A percentile compares a stretch with the other conserved stretches of the same genome.
Conservation (phyloP, 2,113 vertebrate genomes). For the Coregonus clupeaformis region DNA sequence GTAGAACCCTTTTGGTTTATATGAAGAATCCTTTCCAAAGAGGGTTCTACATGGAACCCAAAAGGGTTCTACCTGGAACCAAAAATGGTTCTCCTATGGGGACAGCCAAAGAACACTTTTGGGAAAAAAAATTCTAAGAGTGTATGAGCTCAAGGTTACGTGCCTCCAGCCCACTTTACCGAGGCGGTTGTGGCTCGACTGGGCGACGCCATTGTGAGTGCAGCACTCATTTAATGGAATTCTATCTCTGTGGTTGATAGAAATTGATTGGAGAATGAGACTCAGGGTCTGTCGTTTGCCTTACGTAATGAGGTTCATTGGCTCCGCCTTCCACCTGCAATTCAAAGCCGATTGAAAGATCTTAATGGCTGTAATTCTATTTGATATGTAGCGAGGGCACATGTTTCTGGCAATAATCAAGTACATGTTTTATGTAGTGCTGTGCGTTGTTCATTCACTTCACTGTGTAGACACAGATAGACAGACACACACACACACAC, state of each 20-base stretch:
- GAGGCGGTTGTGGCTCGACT: not conserved
- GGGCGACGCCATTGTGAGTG: conserved; percentile 18
- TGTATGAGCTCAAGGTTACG: not conserved
- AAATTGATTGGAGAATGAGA: conserved; percentile 34
- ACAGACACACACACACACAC: conserved; percentile 7
- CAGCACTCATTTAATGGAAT: conserved; percentile 34
- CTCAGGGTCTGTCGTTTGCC: conserved; percentile 14
- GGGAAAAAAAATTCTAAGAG: too few species aligned
- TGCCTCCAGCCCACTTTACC: not conserved
- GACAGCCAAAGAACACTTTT: too few species aligned
- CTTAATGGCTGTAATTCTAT: not conserved
- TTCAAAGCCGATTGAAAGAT: not conserved
- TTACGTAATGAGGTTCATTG: not conserved
- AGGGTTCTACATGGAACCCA: too few species aligned
- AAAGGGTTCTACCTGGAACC: too few species aligned
- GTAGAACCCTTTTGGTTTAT: too few species aligned
- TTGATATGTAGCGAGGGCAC: not conserved
- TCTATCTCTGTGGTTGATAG: conserved; percentile 20
- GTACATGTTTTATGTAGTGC: too few species aligned
- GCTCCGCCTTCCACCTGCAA: not conserved
- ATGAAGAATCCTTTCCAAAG: too few species aligned
- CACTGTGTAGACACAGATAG: too few species aligned
- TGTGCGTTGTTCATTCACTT: too few species aligned
- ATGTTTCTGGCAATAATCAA: too few species aligned
- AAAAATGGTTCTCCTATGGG: too few species aligned